These are phyloP conservation scores for Metopia argyrocephala DNA, from an alignment of 2,888 invertebrate species.

Conservation along the genomic window DNA sequence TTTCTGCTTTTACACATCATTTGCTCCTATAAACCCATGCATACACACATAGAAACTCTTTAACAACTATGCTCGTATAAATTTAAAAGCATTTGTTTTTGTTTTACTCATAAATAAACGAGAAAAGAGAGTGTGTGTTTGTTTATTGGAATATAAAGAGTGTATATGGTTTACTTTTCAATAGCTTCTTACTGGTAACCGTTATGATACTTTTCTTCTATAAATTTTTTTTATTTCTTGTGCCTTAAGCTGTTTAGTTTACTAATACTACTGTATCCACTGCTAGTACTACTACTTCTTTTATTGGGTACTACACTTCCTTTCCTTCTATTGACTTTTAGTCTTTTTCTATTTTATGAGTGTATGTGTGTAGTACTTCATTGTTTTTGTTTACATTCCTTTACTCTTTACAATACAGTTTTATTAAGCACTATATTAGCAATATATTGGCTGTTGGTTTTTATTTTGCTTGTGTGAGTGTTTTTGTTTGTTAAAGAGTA, in stretches of 20 bases:
- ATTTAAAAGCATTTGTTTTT: neutral
- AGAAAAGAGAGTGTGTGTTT: neutral
- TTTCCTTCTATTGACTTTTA: slow-evolving; percentile 27
- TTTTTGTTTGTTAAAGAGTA: too few species aligned
- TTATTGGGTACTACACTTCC: too few species aligned
- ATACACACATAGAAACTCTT: neutral
- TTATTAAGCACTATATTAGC: too few species aligned
- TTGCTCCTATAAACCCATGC: neutral
- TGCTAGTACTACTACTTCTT: neutral
- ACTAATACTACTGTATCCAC: neutral
- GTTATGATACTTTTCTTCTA: neutral
- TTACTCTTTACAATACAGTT: slow-evolving; percentile 1
- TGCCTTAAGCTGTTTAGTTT: neutral
- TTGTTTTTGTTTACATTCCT: neutral
- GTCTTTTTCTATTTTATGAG: too few species aligned
- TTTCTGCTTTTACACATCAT: neutral
- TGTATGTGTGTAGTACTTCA: too few species aligned
- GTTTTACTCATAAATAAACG: neutral
- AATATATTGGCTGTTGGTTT: too few species aligned
- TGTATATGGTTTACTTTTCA: slow-evolving; percentile 24
- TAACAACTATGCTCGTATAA: slow-evolving; percentile 10
- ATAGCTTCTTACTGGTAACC: slow-evolving; percentile 14
- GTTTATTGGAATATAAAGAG: neutral
- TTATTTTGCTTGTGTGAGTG: too few species aligned
- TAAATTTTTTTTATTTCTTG: neutral